Base-by-base conservation (phyloP, 2,888 invertebrate species). In the Onthophagus sagittarius region DNA sequence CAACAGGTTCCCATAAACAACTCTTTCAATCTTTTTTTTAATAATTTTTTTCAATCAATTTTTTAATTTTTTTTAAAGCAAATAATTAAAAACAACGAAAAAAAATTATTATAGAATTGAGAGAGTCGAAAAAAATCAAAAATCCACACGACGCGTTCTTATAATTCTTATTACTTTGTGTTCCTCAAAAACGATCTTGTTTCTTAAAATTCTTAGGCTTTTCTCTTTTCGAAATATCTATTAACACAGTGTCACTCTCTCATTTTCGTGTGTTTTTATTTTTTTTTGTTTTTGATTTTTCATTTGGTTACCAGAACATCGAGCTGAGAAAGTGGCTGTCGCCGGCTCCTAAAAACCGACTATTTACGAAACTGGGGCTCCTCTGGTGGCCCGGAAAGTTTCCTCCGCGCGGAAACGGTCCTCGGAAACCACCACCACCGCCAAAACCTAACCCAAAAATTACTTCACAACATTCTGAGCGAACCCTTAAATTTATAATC, bases 241-340 rank as follows among this genome's bases (percentile, higher is more conserved):
- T n/a, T n/a, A n/a, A n/a, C n/a, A n/a, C n/a, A n/a, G n/a, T n/a
- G n/a, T n/a, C n/a, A n/a, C n/a, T n/a, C n/a, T n/a, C n/a, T n/a
- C n/a, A n/a, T n/a, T n/a, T n/a, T n/a, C n/a, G n/a, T n/a, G n/a
- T n/a, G n/a, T n/a, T n/a, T n/a, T n/a, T n/a, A n/a, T n/a, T n/a
- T n/a, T n/a, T n/a, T n/a, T n/a, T n/a, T n/a, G n/a, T n/a, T n/a
- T n/a, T n/a, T n/a, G n/a, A n/a, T n/a, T 11, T 23, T n/a, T 15
- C 23, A 65, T 65, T 23, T 14, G n/a, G n/a, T 62, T 76, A 79
- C 78, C 77, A 78, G 74, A 77, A 83, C 78, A 83, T 82, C 72
- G 82, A 81, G 77, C 78, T 82, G 77, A 83, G 82, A 75, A 81
- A 80, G 76, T 81, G 81, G 71, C 81, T 83, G 77, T 84, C 85